A percentile compares a stretch with the other conserved stretches of the same genome.
phyloP scores from a whole-genome alignment of 1,140 invertebrate genomes.

The Metopolophium dirhodum region DNA sequence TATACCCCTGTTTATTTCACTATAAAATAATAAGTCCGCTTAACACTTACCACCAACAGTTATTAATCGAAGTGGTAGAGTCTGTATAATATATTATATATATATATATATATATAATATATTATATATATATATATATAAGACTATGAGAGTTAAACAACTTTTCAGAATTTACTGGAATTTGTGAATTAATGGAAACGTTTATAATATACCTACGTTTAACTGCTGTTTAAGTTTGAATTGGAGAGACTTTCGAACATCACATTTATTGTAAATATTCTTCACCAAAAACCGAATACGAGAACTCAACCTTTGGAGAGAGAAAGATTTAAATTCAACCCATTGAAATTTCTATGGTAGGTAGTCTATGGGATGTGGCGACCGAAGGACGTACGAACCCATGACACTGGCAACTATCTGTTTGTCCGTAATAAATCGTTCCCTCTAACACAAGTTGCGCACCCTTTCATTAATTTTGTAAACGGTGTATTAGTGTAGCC shows the following conservation, averaged over 20 bases:
- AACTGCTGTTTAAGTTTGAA: neutral
- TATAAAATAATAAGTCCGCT: neutral
- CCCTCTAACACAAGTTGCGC: neutral
- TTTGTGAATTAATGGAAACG: neutral
- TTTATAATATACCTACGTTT: neutral
- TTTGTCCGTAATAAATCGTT: neutral
- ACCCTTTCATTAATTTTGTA: neutral
- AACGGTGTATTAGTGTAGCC: neutral
- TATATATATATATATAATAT: neutral
- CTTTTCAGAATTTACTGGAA: neutral
- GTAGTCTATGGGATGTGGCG: neutral
- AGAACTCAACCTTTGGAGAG: neutral
- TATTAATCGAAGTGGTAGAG: neutral
- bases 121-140: neutral
- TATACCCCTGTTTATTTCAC: neutral
- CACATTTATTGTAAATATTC: neutral
- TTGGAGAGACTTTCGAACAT: neutral
- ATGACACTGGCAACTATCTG: neutral
- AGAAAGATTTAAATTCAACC: neutral
- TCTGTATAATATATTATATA: neutral
- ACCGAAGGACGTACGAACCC: neutral
- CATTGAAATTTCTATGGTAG: neutral
- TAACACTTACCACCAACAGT: neutral
- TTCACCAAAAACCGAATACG: neutral
- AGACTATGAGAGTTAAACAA: neutral